These are phyloP conservation scores for Lasiommata megera DNA, from an alignment of 2,888 invertebrate genomes.

Conservation along the genomic window DNA sequence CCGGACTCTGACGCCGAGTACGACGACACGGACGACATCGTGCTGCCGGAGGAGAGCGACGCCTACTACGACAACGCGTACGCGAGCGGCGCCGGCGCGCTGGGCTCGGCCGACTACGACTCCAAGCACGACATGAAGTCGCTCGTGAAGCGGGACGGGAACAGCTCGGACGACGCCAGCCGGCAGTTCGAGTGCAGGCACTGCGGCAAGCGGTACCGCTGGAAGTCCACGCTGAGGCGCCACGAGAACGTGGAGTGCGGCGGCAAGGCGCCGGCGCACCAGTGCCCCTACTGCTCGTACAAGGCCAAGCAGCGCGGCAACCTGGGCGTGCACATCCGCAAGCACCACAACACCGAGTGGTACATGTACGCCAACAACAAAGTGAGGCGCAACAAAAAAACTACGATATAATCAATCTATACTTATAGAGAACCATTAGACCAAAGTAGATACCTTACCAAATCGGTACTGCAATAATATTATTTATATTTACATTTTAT, in stretches of 20 bases:
- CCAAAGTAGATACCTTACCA: conserved; percentile 79
- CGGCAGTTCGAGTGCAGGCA: conserved; percentile 89
- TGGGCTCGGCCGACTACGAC: conserved; percentile 43
- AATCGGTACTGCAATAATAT: conserved; percentile 78
- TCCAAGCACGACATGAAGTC: conserved; percentile 61
- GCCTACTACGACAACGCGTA: conserved; percentile 48
- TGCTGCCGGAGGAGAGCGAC: conserved; percentile 69
- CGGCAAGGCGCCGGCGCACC: conserved; percentile 90
- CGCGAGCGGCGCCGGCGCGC: conserved; percentile 36
- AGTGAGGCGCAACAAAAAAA: conserved; percentile 73
- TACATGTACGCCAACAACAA: conserved; percentile 74
- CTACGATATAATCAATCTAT: conserved; percentile 45
- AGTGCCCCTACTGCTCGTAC: conserved; percentile 90
- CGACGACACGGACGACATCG: conserved; percentile 78
- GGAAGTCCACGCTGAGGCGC: conserved; percentile 91
- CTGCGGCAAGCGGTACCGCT: conserved; percentile 92
- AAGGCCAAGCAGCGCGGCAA: conserved; percentile 91
- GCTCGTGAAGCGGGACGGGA: conserved; percentile 50
- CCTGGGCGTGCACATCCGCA: conserved; percentile 89
- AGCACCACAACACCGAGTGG: conserved; percentile 85
- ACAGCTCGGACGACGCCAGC: conserved; percentile 73
- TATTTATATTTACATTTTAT: conserved; percentile 65
- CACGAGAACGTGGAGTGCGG: conserved; percentile 93
- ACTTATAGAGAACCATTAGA: conserved; percentile 41
- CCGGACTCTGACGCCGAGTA: conserved; percentile 74